A percentile compares a stretch with the other conserved stretches of the same genome.
phyloP scores from a whole-genome alignment of 2,797 vertebrate species.

The Chaetodon trifasciatus region DNA sequence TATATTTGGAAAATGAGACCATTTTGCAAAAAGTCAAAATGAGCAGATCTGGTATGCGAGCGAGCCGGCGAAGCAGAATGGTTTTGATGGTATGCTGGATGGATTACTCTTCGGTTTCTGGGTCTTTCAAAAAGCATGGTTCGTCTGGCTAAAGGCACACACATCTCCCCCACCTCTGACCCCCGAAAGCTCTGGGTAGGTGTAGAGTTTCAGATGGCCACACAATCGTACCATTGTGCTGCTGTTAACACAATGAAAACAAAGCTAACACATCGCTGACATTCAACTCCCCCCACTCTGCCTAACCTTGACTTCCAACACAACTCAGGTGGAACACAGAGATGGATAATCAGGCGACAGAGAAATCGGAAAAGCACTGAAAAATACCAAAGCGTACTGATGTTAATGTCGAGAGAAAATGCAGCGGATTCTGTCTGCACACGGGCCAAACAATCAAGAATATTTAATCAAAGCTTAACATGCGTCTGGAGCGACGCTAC shows the following conservation, averaged over 20 bases:
- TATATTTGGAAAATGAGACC: conserved; percentile 54
- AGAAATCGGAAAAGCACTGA: conserved; percentile 2
- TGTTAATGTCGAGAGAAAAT: neutral
- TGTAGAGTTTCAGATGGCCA: conserved; percentile 80
- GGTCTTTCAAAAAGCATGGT: conserved; percentile 67
- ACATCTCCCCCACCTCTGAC: conserved; percentile 77
- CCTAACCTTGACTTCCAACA: conserved; percentile 72
- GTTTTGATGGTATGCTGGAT: conserved; percentile 59
- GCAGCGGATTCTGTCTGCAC: neutral
- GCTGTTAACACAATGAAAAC: conserved; percentile 83
- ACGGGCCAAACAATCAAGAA: conserved; percentile 8
- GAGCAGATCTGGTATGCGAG: conserved; percentile 51
- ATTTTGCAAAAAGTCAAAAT: conserved; percentile 37
- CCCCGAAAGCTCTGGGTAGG: conserved; percentile 73
- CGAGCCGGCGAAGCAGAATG: conserved; percentile 38
- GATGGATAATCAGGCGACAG: conserved; percentile 15
- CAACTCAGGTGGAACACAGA: conserved; percentile 55
- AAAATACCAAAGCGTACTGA: neutral
- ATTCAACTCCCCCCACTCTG: conserved; percentile 56
- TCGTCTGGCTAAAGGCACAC: conserved; percentile 65
- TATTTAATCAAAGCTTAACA: conserved; percentile 14
- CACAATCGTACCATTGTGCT: conserved; percentile 82
- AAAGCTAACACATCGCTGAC: conserved; percentile 78
- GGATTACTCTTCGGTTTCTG: conserved; percentile 68
- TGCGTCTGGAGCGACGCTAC: neutral